Base-by-base conservation (phyloP, 2,797 vertebrate genomes). In the Tinamus major region DNA sequence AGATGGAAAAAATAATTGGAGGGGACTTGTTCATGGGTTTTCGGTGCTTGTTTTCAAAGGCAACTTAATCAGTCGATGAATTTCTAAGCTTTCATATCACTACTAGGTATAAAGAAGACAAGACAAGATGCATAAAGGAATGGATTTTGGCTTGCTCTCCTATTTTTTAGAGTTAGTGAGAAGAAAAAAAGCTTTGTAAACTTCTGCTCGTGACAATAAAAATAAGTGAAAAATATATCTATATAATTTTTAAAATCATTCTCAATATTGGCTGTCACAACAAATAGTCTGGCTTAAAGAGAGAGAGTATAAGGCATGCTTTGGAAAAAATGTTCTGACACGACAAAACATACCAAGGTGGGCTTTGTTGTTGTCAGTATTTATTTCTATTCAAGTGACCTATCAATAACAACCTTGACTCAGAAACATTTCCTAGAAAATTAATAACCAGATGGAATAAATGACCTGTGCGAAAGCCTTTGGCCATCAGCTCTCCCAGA, bases 391-490 rank as follows among this genome's bases (percentile, higher is more conserved):
- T n/a, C 35, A 76, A 80, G n/a, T 64, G 51, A 63, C 27, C 13
- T 79, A 55, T 56, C 23, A 64, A 62, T 51, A 89, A 75, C 3
- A 79, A 84, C 72, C 67, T 96, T 93, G 65, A 82, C 33, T 87
- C 13, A 23, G 29, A 18, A 91, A 79, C 7, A 8, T 74, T 87
- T 79, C 51, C 86, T 78, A 81, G 64, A 65, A 87, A 93, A 94
- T 90, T 6, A 93, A 92, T 44, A 94, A 88, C 74, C 39, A 79
- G 37, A 63, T 70, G 24, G 21, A 93, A 87, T 64, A 88, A 95
- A 90, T 94, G 17, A 72, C 62, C 80, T 62, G 29, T 62, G 35
- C 37, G 93, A 95, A 94, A 77, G 27, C 17, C 49, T 80, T 55
- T 37, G 72, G 79, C 42, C 59, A 81, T 67, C 42, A 93, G 11